Conservation (phyloP, 2,113 vertebrate genomes). For the Aphelocoma coerulescens region DNA sequence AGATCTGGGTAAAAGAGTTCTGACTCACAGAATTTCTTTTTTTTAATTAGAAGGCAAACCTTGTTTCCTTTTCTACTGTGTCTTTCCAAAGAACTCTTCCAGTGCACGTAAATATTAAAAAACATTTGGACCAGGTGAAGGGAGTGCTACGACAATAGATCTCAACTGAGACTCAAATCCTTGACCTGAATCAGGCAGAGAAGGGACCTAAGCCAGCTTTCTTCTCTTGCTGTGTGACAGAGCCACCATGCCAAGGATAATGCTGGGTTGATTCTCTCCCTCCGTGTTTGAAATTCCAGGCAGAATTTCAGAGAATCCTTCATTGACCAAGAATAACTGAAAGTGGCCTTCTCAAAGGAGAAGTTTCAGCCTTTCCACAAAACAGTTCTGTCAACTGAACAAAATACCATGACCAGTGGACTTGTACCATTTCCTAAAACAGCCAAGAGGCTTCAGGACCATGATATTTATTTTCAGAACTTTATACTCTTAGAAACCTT, state of each 20-base stretch:
- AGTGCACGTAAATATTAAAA: not conserved
- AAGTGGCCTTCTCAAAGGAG: not conserved
- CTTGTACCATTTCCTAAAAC: not conserved
- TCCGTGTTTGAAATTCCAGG: not conserved
- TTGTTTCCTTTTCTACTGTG: not conserved
- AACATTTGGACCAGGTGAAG: not conserved
- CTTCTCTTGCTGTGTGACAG: not conserved
- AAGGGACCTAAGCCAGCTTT: not conserved
- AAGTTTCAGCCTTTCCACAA: not conserved
- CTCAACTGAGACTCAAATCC: not conserved
- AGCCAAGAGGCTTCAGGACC: not conserved
- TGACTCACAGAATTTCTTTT: not conserved
- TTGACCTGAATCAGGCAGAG: not conserved
- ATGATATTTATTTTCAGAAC: not conserved
- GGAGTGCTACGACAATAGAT: not conserved
- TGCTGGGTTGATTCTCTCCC: not conserved
- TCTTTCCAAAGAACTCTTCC: not conserved
- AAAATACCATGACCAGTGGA: not conserved
- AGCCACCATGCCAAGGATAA: not conserved
- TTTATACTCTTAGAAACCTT: constrained; percentile 3
- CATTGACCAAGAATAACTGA: not conserved
- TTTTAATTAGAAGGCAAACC: not conserved
- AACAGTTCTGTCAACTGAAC: not conserved
- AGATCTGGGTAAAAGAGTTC: not conserved
- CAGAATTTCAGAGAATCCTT: not conserved